These are phyloP conservation scores for Lerista edwardsae DNA, from an alignment of 2,797 vertebrate genomes.

Conservation along the genomic window DNA sequence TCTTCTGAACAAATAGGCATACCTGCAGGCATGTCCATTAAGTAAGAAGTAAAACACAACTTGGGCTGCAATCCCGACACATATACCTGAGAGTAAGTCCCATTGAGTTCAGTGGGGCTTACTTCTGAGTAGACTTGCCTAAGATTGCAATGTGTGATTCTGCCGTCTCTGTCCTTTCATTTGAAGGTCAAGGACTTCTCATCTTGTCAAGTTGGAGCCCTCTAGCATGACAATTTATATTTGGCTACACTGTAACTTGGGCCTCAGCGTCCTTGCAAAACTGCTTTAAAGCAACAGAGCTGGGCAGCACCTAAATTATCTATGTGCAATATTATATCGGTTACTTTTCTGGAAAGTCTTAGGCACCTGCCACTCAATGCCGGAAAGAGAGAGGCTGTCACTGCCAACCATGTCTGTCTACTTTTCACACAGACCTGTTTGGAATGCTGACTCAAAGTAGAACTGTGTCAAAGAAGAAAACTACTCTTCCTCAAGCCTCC, in stretches of 20 bases:
- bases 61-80: no score
- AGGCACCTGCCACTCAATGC: background rate
- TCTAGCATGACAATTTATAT: background rate
- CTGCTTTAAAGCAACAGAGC: background rate
- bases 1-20: constrained; percentile 8
- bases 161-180: background rate
- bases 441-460: background rate
- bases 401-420: background rate
- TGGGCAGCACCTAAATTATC: background rate
- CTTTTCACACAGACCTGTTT: background rate
- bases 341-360: background rate
- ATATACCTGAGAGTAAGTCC: no score
- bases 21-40: background rate
- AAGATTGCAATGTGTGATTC: no score
- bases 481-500: background rate
- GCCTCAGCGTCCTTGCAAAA: background rate
- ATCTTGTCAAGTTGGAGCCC: background rate
- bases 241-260: background rate
- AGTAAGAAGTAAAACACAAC: background rate
- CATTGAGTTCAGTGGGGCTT: no score
- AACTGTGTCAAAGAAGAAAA: background rate
- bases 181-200: background rate
- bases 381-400: background rate
- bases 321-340: background rate
- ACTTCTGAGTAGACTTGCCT: no score